A percentile compares a stretch with the other conserved stretches of the same genome.
Conservation (phyloP, 2,888 invertebrate genomes). For the Meganola albula region DNA sequence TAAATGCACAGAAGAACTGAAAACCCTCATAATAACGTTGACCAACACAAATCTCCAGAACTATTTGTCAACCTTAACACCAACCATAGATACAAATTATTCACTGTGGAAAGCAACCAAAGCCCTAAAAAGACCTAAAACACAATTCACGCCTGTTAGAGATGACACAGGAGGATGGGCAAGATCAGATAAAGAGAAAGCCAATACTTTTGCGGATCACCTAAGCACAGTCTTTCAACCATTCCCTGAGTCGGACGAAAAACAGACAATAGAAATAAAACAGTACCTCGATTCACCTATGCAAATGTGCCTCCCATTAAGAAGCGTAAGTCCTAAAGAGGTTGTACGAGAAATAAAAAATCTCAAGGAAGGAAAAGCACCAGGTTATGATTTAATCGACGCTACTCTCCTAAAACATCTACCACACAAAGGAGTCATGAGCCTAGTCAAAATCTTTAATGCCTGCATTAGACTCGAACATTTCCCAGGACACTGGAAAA, state of each 20-base stretch:
- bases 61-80: background rate
- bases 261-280: background rate
- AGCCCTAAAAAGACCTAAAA: background rate
- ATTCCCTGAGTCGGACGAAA: background rate
- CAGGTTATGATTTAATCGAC: background rate
- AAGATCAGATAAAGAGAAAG: background rate
- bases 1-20: background rate
- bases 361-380: background rate
- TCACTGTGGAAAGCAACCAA: conserved; percentile 3
- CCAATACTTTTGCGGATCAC: background rate
- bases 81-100: conserved; percentile 1
- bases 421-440: background rate
- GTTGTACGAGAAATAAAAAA: background rate
- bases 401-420: background rate
- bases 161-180: background rate
- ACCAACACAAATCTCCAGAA: background rate
- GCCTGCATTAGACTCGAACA: conserved; percentile 2
- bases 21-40: background rate
- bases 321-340: background rate
- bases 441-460: conserved; percentile 9
- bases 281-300: background rate
- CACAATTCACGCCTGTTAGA: background rate
- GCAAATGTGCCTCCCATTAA: background rate
- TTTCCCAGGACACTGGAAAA: conserved; percentile 16
- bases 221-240: background rate